phyloP scores from a whole-genome alignment of 2,113 vertebrate genomes.

The Pampusana beccarii region DNA sequence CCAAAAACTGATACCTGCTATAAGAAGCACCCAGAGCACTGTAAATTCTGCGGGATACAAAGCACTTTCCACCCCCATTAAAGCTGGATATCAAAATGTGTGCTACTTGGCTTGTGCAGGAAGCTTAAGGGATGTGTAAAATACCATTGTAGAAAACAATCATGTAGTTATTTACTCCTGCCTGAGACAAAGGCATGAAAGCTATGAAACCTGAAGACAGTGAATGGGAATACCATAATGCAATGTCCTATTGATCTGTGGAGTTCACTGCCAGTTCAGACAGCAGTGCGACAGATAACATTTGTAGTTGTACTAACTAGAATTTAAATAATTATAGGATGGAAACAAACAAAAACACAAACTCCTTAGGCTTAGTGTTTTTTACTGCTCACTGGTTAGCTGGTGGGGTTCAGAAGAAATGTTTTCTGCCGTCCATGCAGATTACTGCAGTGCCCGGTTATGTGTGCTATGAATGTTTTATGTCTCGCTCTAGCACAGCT shows the following conservation, averaged over 20 bases:
- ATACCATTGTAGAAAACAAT: not conserved
- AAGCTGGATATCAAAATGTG: not conserved
- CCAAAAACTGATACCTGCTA: not conserved
- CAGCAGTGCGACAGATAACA: not conserved
- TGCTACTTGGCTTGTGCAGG: not conserved
- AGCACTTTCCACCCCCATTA: not conserved
- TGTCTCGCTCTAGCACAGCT: not conserved
- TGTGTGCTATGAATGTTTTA: not conserved
- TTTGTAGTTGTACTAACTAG: not conserved
- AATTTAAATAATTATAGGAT: not conserved
- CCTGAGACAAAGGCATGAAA: not conserved
- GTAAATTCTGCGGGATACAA: not conserved
- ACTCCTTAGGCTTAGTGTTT: not conserved
- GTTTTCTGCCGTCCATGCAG: not conserved
- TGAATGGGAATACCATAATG: not conserved
- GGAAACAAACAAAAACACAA: not conserved
- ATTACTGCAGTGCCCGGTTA: not conserved
- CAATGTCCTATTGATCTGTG: conserved; percentile 13
- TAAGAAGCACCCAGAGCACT: not conserved
- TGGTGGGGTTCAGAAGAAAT: not conserved
- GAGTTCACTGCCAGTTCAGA: not conserved
- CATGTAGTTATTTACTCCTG: not conserved
- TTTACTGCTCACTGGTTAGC: not conserved
- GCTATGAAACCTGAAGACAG: not conserved
- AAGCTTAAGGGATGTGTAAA: conserved; percentile 19